A percentile compares a stretch with the other conserved stretches of the same genome.
These are phyloP conservation scores for Drosophila funebris DNA, from an alignment of 1,140 invertebrate species.

Conservation along the genomic window DNA sequence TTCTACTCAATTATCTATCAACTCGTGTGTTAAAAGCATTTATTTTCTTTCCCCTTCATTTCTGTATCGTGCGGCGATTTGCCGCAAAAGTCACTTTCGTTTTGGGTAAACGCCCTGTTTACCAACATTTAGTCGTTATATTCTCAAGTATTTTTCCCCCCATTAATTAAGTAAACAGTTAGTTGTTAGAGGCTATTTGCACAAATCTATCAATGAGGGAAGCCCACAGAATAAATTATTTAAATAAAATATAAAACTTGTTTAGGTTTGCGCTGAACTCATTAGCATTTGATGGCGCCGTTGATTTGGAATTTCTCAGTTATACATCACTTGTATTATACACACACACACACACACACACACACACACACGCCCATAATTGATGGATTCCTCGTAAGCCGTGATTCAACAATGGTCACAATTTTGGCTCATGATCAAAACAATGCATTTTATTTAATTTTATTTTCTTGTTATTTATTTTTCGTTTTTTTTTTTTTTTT, in stretches of 20 bases:
- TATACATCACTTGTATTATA: conserved; percentile 5
- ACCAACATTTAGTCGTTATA: conserved; percentile 33
- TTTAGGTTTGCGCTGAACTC: conserved; percentile 50
- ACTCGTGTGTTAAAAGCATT: conserved; percentile 28
- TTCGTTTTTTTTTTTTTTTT: conserved; percentile 40
- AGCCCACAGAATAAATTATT: conserved; percentile 52
- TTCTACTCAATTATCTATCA: conserved; percentile 16
- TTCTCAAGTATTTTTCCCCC: conserved; percentile 62
- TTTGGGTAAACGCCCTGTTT: conserved; percentile 44
- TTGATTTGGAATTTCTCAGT: conserved; percentile 41
- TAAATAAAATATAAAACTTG: conserved; percentile 24
- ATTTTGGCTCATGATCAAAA: conserved; percentile 40
- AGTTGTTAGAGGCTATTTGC: conserved; percentile 31
- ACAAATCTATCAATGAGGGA: conserved; percentile 46
- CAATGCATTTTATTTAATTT: conserved; percentile 24
- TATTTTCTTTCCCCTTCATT: background rate
- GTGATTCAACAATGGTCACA: conserved; percentile 48
- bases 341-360: background rate
- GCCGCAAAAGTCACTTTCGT: conserved; percentile 14
- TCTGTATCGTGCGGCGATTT: background rate
- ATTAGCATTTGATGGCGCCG: conserved; percentile 61
- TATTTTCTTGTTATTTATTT: background rate
- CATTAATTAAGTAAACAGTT: conserved; percentile 71
- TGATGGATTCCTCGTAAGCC: conserved; percentile 40
- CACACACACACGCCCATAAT: background rate